Conservation (phyloP, 2,888 invertebrate species). For the Formica aserva region DNA sequence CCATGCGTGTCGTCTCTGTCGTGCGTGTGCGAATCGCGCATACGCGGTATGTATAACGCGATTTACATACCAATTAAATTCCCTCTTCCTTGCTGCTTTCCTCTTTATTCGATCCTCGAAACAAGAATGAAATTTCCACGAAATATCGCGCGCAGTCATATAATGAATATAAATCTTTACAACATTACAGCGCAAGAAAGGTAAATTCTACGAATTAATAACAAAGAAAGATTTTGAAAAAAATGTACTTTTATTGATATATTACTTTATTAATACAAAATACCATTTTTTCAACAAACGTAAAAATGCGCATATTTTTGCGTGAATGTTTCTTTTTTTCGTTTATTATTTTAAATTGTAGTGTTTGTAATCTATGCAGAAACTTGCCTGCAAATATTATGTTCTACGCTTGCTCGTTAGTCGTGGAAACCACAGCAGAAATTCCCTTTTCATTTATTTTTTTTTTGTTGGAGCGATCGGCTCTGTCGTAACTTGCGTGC, state of each 20-base stretch:
- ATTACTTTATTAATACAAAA: not conserved
- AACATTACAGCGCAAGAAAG: constrained; percentile 77
- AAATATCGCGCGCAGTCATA: constrained; percentile 76
- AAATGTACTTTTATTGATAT: not conserved
- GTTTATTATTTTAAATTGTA: not conserved
- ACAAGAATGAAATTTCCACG: constrained; percentile 78
- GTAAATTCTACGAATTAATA: constrained; percentile 72
- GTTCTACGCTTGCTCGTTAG: constrained; percentile 6
- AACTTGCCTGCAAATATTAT: not conserved
- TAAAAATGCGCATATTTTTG: not conserved
- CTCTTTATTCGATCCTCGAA: constrained; percentile 39
- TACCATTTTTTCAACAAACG: not conserved
- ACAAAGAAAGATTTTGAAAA: not conserved
- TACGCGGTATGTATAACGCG: constrained; percentile 67
- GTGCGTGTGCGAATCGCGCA: constrained; percentile 64
- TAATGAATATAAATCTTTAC: constrained; percentile 82
- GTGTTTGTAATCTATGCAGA: not conserved
- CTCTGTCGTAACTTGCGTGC: constrained; percentile 28
- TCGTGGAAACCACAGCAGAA: constrained; percentile 23
- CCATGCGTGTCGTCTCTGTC: constrained; percentile 49
- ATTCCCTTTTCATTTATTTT: not conserved
- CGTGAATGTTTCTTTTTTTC: not conserved
- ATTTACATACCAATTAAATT: constrained; percentile 82
- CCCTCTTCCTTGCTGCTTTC: constrained; percentile 35
- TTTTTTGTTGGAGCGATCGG: constrained; percentile 8